Percentiles rank a stretch among this genome's conserved stretches.
These are phyloP conservation scores for Macrosteles quadrilineatus DNA, from an alignment of 1,140 invertebrate genomes.

Conservation along the genomic window DNA sequence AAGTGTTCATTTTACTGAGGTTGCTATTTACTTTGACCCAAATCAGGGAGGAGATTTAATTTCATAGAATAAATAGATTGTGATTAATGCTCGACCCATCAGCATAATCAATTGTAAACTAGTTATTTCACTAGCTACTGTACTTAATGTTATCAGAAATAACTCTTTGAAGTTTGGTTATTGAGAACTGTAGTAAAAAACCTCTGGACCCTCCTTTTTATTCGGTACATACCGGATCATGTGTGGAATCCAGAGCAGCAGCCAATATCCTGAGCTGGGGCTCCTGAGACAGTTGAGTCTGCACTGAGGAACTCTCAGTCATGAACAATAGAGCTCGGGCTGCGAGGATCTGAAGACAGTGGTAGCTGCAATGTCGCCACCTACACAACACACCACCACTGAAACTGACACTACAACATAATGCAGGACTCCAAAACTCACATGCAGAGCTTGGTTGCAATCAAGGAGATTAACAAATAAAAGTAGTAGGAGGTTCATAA, in stretches of 20 bases:
- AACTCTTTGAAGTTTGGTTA: too few species aligned
- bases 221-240: constrained; percentile 65
- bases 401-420: background rate
- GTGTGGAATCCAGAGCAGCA: constrained; percentile 63
- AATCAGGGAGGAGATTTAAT: too few species aligned
- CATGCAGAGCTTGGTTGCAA: background rate
- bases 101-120: too few species aligned
- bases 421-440: background rate
- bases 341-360: constrained; percentile 68
- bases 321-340: constrained; percentile 65
- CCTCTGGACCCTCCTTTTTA: too few species aligned
- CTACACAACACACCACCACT: constrained; percentile 45
- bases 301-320: constrained; percentile 58
- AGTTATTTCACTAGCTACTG: too few species aligned
- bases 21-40: too few species aligned
- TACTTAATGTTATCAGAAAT: too few species aligned
- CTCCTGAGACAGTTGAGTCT: constrained; percentile 57
- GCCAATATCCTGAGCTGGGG: constrained; percentile 61
- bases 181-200: too few species aligned
- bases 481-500: too few species aligned
- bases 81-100: too few species aligned
- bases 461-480: background rate
- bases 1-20: too few species aligned
- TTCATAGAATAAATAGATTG: too few species aligned
- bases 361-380: constrained; percentile 64